Conservation (phyloP, 1,140 invertebrate species). For the Drosophila tristis region DNA sequence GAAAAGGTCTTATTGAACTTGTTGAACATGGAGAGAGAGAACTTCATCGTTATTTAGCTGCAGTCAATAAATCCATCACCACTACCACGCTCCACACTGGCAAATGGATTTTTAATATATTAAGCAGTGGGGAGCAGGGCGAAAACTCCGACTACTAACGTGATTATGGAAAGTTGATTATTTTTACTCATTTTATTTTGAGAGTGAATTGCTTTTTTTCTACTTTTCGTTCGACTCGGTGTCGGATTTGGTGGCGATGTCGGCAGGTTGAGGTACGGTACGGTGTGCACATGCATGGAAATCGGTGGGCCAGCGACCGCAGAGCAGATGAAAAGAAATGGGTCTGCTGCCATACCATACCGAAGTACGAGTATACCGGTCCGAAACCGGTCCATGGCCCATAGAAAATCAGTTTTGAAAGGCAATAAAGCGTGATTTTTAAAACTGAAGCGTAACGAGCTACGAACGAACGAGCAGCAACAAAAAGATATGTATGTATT, state of each 20-base stretch:
- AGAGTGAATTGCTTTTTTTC: constrained; percentile 40
- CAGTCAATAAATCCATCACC: too few species aligned
- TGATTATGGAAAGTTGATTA: constrained; percentile 41
- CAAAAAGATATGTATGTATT: constrained; percentile 12
- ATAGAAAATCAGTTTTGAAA: constrained; percentile 56
- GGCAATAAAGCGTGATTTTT: constrained; percentile 67
- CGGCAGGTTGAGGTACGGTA: too few species aligned
- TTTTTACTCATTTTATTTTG: constrained; percentile 48
- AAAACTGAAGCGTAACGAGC: constrained; percentile 53
- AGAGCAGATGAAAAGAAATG: too few species aligned
- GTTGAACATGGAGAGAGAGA: too few species aligned
- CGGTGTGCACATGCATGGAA: too few species aligned
- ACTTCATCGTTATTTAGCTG: too few species aligned
- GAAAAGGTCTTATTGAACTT: too few species aligned
- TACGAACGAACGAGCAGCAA: constrained; percentile 35
- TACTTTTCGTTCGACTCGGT: neutral
- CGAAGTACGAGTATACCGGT: too few species aligned
- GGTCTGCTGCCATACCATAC: constrained; percentile 1
- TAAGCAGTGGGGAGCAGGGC: constrained; percentile 6
- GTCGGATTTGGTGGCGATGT: too few species aligned
- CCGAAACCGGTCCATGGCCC: constrained; percentile 40
- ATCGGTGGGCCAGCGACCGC: too few species aligned
- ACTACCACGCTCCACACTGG: too few species aligned
- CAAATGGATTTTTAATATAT: constrained; percentile 57
- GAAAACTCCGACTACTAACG: constrained; percentile 13